These are phyloP conservation scores for Shinisaurus crocodilurus DNA, from an alignment of 2,113 vertebrate species.

Conservation along the genomic window DNA sequence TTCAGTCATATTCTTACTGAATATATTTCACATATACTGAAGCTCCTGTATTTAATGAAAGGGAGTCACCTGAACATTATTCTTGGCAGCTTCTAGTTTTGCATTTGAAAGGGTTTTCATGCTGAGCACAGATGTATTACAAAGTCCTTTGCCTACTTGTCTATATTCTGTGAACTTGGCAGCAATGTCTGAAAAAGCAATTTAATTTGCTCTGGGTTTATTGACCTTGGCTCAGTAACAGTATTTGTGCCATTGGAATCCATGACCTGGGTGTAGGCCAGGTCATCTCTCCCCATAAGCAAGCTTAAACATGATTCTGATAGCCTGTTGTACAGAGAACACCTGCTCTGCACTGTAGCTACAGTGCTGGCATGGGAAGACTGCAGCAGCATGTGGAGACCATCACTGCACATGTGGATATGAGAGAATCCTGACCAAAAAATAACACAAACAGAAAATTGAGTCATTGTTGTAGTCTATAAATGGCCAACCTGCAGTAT, in stretches of 20 bases:
- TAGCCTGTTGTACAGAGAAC: neutral
- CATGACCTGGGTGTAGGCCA: neutral
- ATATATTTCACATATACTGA: neutral
- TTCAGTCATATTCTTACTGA: neutral
- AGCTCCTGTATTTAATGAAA: neutral
- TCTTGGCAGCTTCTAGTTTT: conserved; percentile 48
- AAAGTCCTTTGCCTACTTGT: conserved; percentile 21
- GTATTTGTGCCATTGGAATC: conserved; percentile 2
- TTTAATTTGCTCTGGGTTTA: conserved; percentile 42
- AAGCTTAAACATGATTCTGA: neutral
- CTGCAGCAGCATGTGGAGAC: neutral
- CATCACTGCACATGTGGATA: neutral
- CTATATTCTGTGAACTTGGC: conserved; percentile 48
- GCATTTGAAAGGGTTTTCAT: conserved; percentile 58
- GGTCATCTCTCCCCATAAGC: neutral
- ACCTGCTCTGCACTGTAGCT: neutral
- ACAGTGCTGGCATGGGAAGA: neutral
- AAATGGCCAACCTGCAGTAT: neutral
- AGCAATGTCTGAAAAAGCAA: conserved; percentile 37
- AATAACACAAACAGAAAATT: neutral
- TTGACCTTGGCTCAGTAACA: conserved; percentile 34
- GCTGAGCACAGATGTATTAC: conserved; percentile 34
- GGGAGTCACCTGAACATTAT: neutral
- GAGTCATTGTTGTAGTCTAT: neutral
- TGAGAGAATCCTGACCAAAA: neutral